Conservation (phyloP, 2,113 vertebrate species). For the Geococcyx californianus region DNA sequence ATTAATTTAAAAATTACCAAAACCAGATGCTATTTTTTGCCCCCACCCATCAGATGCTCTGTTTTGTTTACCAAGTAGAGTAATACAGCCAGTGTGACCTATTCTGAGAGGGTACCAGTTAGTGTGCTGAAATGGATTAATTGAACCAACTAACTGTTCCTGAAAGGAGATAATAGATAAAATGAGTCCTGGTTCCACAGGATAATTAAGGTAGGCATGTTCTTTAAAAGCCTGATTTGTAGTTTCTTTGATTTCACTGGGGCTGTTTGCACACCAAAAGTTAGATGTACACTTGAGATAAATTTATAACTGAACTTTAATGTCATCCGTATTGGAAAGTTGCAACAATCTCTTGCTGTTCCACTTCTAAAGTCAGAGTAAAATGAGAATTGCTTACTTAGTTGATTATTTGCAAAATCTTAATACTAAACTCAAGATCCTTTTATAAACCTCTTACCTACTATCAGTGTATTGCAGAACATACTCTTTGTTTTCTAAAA, state of each 20-base stretch:
- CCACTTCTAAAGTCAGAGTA: not conserved
- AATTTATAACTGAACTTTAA: not conserved
- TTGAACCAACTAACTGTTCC: not conserved
- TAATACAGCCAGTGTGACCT: not conserved
- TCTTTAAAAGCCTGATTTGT: slow-evolving; percentile 11
- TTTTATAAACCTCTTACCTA: not conserved
- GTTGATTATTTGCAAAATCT: not conserved
- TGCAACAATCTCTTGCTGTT: not conserved
- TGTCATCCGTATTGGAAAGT: not conserved
- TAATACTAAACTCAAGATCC: not conserved
- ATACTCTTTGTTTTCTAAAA: not conserved
- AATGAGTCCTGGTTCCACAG: not conserved
- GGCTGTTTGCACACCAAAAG: slow-evolving; percentile 3
- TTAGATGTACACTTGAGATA: not conserved
- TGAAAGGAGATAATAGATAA: not conserved
- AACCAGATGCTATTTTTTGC: not conserved
- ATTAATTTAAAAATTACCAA: not conserved
- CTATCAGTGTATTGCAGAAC: not conserved
- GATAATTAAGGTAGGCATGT: not conserved
- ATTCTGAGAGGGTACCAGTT: not conserved
- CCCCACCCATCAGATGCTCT: not conserved
- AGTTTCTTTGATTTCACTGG: not conserved
- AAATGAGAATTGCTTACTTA: not conserved
- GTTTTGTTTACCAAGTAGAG: not conserved
- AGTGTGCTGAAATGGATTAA: not conserved